Evolutionary conservation across 37 sponge, comb jelly and placozoan species (phyloP), one percentile per base, ranked within the genome.

Genomic region (Bolinopsis microptera): DNA sequence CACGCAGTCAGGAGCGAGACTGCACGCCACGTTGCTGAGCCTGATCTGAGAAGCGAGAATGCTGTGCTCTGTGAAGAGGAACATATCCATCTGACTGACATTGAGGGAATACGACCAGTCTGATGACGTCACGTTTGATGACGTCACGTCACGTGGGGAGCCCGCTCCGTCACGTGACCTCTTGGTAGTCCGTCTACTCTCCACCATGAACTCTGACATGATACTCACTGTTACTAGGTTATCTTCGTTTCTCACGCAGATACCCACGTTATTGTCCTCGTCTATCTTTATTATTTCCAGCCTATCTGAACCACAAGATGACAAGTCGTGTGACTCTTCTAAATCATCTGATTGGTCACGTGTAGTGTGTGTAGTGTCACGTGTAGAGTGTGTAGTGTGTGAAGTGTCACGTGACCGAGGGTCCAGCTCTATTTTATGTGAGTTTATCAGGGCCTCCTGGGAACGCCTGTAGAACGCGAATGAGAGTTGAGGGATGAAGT

Each of bases 171-270:
- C n/a, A n/a, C n/a, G n/a, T n/a, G n/a, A n/a, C 13, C 61, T 48
- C 61, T 13, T 48, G 5, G 13, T 18, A 18, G 61, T 48, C 61
- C 61, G 61, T 13, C 61, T 48, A 13, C 61, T 48, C 61, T 48
- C 61, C 61, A 70, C 74, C 74, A 70, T 70, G 26, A 70, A 22
- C 74, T 70, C 74, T 9, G 74, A 70, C 74, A 70, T 70, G 74
- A 70, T 70, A 2, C 28, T 70, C 2, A 70, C 74, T n/a, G 25
- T 70, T 2, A 70, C 28, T 22, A 70, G 30, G 26, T 22, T 70
- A 22, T n/a, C 25, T 22, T 70, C 74, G 74, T 70, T 70, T n/a
- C 3, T 1, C 5, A 70, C 74, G 2, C 74, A n/a, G 21, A 70
- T 70, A 28, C 24, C 74, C 2, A 70, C 30, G 25, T 70, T 70